These are phyloP conservation scores for human (Homo sapiens) DNA, from an alignment of 2,113 vertebrate genomes.

Conservation along the genomic window DNA sequence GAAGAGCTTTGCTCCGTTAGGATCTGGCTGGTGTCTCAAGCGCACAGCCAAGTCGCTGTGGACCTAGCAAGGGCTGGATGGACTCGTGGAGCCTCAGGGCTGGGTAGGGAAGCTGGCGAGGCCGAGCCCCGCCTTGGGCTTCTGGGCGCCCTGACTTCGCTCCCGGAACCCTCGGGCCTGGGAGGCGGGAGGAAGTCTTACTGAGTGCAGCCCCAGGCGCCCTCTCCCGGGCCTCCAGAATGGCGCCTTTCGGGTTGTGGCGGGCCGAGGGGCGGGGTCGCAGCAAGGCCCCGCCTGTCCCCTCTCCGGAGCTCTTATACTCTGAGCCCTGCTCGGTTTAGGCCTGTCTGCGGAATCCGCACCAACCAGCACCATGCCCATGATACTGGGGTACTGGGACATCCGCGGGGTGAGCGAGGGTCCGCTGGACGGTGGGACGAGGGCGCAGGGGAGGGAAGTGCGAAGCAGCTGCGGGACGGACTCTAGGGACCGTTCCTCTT, in stretches of 20 bases:
- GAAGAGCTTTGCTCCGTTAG: too few relatives aligned
- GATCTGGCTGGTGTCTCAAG: not conserved
- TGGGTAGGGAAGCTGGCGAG: not conserved
- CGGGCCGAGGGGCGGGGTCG: not conserved
- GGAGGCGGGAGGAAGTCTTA: not conserved
- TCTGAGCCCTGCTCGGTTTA: accelerated
- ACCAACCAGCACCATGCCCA: not conserved
- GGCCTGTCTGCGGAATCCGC: too few relatives aligned
- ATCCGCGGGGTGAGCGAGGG: constrained; percentile 84
- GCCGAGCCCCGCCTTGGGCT: not conserved
- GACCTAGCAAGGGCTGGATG: not conserved
- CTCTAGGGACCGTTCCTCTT: not conserved
- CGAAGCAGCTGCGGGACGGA: accelerated
- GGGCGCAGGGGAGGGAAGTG: too few relatives aligned
- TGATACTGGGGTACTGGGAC: constrained; percentile 88
- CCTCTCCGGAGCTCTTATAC: accelerated
- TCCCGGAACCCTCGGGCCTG: too few relatives aligned
- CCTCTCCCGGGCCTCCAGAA: accelerated
- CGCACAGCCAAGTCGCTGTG: not conserved
- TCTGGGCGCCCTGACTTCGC: not conserved
- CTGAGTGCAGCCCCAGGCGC: too few relatives aligned
- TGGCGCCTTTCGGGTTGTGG: accelerated
- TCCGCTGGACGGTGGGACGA: accelerated
- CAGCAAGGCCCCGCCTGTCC: too few relatives aligned
- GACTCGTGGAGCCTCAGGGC: too few relatives aligned